Evolutionary conservation across 2,797 vertebrate species (phyloP), one percentile per base, ranked within the genome.

Genomic region (Oreonectes daqikongensis): DNA sequence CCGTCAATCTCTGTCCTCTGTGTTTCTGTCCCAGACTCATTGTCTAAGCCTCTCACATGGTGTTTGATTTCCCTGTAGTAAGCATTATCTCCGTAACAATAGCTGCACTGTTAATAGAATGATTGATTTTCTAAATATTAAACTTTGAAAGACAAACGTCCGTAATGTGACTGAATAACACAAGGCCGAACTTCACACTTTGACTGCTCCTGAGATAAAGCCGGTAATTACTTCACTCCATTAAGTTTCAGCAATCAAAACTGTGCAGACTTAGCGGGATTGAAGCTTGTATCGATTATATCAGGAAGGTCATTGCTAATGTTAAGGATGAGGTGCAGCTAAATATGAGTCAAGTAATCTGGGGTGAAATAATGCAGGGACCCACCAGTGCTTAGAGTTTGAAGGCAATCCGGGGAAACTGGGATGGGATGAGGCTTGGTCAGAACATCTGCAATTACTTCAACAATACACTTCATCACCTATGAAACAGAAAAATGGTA

Each of bases 381-480:
- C 87, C 61, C 92, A 99, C 97, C 96, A 91, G 91, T 93, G 84
- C 91, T 93, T 61, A 99, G 93, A 0, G 87, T 94, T 83, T 93
- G 91, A 81, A 95, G 89, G 83, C 97, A 99, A 82, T 96, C 92
- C 68, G 93, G 88, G 40, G 95, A 97, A 90, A 96, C 89, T 1
- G 95, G 92, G 40, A 92, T 35, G 26, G 94, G 91, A 65, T 90
- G 93, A 81, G 96, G 96, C 82, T 94, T 96, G 0, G 95, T 95
- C 15, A 99, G 88, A 0, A 94, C 94, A 44, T 97, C 94, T 0
- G 95, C 93, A 85, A 99, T 92, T 46, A 94, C 94, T 87, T 99
- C 96, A 30, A 97, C 94, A 9, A 99, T 94, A 83, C 97, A 99
- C 85, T 95, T 96, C 94, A 97, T 96, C 86, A 98, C 95, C 97